These are phyloP conservation scores for Pterobdella sp. DNA, from an alignment of 2,888 invertebrate genomes.

Conservation along the genomic window DNA sequence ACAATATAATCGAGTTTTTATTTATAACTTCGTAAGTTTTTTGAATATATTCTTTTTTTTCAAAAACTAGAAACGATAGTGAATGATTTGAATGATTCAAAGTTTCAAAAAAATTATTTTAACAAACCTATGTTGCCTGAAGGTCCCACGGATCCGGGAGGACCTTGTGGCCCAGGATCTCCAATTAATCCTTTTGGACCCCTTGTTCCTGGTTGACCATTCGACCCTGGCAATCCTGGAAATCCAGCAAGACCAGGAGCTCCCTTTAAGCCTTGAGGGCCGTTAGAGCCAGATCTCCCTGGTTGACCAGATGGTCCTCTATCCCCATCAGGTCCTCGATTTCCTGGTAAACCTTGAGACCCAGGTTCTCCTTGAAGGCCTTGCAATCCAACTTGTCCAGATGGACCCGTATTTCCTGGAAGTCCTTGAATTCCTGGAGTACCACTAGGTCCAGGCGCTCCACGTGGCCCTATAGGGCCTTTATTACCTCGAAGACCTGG, in stretches of 20 bases:
- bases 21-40: too few relatives aligned
- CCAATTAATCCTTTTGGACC: slow-evolving; percentile 3
- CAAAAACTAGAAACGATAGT: too few relatives aligned
- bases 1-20: too few relatives aligned
- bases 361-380: slow-evolving; percentile 42
- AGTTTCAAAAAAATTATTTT: not conserved
- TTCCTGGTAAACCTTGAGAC: slow-evolving; percentile 38
- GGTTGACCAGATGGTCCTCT: slow-evolving; percentile 22
- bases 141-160: slow-evolving; percentile 1
- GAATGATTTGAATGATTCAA: too few relatives aligned
- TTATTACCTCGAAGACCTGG: slow-evolving; percentile 13
- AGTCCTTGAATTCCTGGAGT: slow-evolving; percentile 8
- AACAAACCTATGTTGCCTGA: not conserved
- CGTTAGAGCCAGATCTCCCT: not conserved
- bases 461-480: not conserved
- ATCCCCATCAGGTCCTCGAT: slow-evolving; percentile 29
- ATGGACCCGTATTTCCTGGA: slow-evolving; percentile 23
- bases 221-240: slow-evolving; percentile 1
- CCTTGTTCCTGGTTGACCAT: not conserved
- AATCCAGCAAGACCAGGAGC: slow-evolving; percentile 1
- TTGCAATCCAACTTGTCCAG: slow-evolving; percentile 35
- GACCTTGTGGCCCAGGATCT: not conserved
- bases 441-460: not conserved
- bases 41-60: too few relatives aligned
- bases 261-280: not conserved